Conservation (phyloP, 2,113 vertebrate species). For the Paralichthys olivaceus region DNA sequence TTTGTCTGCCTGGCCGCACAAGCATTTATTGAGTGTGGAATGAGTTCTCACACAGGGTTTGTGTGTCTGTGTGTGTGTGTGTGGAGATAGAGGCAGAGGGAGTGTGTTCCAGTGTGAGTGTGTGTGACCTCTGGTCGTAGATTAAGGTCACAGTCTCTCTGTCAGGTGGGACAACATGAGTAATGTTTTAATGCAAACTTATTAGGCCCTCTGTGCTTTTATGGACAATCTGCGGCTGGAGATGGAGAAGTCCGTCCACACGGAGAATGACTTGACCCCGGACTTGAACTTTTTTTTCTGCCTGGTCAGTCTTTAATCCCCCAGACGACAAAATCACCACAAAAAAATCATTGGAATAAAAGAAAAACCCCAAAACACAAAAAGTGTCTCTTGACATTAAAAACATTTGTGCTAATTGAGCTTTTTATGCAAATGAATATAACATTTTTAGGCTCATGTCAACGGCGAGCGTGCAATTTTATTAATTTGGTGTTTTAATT, state of each 20-base stretch:
- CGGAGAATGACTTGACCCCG: conserved; percentile 33
- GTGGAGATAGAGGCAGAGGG: not conserved
- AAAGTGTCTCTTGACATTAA: not conserved
- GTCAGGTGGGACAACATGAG: conserved; percentile 62
- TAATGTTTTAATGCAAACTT: conserved; percentile 65
- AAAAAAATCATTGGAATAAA: not conserved
- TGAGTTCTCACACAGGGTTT: conserved; percentile 36
- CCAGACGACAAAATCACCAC: not conserved
- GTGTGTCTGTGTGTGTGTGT: conserved; percentile 32
- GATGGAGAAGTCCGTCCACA: conserved; percentile 43
- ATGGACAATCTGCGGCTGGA: conserved; percentile 40
- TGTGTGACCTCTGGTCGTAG: conserved; percentile 61
- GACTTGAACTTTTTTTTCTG: conserved; percentile 28
- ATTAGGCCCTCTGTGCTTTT: conserved; percentile 26
- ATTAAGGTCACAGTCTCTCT: conserved; percentile 64
- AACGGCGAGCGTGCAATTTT: not conserved
- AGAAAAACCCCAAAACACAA: not conserved
- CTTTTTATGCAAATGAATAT: not conserved
- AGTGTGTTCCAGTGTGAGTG: conserved; percentile 22
- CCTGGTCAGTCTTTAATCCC: conserved; percentile 11
- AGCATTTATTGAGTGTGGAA: conserved; percentile 63
- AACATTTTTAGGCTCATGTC: not conserved
- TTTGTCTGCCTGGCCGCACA: conserved; percentile 56
- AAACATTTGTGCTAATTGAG: not conserved
- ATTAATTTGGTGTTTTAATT: not conserved